Conservation (phyloP, 2,888 invertebrate genomes). For the Doris montereyensis region DNA sequence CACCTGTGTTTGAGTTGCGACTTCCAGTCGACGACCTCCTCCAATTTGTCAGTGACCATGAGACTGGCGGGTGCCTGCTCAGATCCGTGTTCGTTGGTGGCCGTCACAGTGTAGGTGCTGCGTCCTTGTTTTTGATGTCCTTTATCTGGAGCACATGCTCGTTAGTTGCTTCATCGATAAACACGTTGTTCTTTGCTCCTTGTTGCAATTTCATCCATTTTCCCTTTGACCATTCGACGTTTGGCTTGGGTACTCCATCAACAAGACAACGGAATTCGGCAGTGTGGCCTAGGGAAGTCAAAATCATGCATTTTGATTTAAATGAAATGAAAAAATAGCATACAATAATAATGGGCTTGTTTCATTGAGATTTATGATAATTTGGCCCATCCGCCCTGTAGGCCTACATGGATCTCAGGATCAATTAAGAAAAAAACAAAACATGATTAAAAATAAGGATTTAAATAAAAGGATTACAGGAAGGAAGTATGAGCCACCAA, state of each 20-base stretch:
- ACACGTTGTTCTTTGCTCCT: constrained; percentile 62
- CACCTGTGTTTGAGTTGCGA: constrained; percentile 69
- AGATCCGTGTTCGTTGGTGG: constrained; percentile 69
- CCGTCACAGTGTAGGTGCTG: constrained; percentile 71
- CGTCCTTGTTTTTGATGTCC: constrained; percentile 67
- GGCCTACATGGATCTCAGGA: too few relatives aligned
- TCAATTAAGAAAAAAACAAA: too few relatives aligned
- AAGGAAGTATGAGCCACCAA: too few relatives aligned
- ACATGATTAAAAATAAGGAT: too few relatives aligned
- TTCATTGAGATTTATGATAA: too few relatives aligned
- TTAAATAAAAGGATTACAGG: too few relatives aligned
- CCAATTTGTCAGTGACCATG: constrained; percentile 70
- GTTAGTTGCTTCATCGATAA: constrained; percentile 61
- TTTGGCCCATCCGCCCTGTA: too few relatives aligned
- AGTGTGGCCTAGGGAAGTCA: constrained; percentile 57
- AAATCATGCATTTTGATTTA: too few relatives aligned
- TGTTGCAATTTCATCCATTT: constrained; percentile 70
- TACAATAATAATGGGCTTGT: too few relatives aligned
- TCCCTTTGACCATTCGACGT: constrained; percentile 71
- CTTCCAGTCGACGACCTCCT: constrained; percentile 71
- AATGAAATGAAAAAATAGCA: too few relatives aligned
- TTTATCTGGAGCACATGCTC: constrained; percentile 68
- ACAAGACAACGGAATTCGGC: constrained; percentile 69
- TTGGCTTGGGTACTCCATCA: constrained; percentile 69
- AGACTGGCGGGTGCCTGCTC: constrained; percentile 70